Base-by-base conservation (phyloP, 2,113 vertebrate genomes). In the Notechis scutatus region DNA sequence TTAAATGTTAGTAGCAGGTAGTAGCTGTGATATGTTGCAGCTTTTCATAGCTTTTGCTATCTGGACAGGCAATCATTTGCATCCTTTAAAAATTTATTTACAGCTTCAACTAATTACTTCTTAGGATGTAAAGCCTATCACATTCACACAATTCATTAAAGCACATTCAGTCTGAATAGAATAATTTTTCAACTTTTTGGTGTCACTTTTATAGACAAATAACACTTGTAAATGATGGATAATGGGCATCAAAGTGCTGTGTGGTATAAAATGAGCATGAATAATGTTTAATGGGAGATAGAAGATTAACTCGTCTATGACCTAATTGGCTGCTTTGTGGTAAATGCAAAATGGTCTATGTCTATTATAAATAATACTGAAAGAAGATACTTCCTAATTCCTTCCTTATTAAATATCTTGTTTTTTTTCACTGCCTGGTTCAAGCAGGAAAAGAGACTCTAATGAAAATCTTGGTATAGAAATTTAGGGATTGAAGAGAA, bases 181-280 rank as follows among this genome's bases (percentile, higher is more conserved):
- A 98, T 96, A 92, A 97, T 98, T 98, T 98, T 97, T 98, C 98
- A 98, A 98, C 97, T 98, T 97, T 98, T 97, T 97, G 97, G 97
- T 98, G 98, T 98, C 97, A 98, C 96, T 98, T 98, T 98, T 98
- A 98, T 98, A 97, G 97, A 98, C 97, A 98, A 98, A 97, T 97
- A 98, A 97, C 97, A 97, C 97, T 98, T 97, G 96, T 98, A 98
- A 98, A 97, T 98, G 97, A 98, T 98, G 97, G 97, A 97, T 98
- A 98, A 98, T 97, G 97, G 97, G 94, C 94, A 96, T 94, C 97
- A 97, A 97, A 97, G 97, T 96, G 97, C 97, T 92, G 94, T 34
- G 90, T 96, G 95, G 96, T 97, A 96, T 98, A 96, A 97, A 97
- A 97, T 85, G 95, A 96, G 94, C 94, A 95, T 98, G 97, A 97